Evolutionary conservation across 2,888 invertebrate genomes (phyloP), one percentile per base, ranked within the genome.

Genomic region (Erebia epiphron): DNA sequence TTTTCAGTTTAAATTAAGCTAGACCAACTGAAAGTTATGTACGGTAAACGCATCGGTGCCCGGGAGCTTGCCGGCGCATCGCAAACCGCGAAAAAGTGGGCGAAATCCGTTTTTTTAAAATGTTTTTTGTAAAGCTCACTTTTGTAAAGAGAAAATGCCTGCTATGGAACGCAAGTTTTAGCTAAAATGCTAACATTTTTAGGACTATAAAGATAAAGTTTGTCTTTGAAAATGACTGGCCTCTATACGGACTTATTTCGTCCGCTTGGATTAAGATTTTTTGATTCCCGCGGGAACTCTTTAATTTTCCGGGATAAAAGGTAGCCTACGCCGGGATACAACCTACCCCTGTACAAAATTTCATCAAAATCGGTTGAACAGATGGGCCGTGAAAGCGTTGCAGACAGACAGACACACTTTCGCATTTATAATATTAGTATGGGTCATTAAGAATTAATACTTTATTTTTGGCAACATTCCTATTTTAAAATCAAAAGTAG

Each of bases 21-120:
- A 49, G 67, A 41, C 57, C 70, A 67, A 71, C 71, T 54, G 64
- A 69, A 75, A 69, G 73, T 75, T 69, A 69, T 61, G 67, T 57
- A 46, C 13, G 49, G 71, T 68, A 56, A 58, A 69, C 71, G 73
- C 75, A 73, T 62, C 68, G 70, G 50, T 67, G 67, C 49, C n/a
- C 50, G 13, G 13, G 14, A 46, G 10, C 46, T 56, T 41, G 66
- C 50, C 63, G 60, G 64, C 64, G 62, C 62, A 62, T 58, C 69
- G 49, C 5, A 11, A 64, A 69, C 69, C 72, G 69, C 72, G 67
- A 64, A 67, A 71, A 54, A 54, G 16, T 35, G n/a, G 41, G 16
- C 35, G 52, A 64, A 64, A 54, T 16, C 13, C 13, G 35, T 41
- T 64, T 64, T 62, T 61, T 43, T 41, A 7, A 35, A 35, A 7